phyloP scores from a whole-genome alignment of 2,797 vertebrate genomes.

The Scleropages formosus region DNA sequence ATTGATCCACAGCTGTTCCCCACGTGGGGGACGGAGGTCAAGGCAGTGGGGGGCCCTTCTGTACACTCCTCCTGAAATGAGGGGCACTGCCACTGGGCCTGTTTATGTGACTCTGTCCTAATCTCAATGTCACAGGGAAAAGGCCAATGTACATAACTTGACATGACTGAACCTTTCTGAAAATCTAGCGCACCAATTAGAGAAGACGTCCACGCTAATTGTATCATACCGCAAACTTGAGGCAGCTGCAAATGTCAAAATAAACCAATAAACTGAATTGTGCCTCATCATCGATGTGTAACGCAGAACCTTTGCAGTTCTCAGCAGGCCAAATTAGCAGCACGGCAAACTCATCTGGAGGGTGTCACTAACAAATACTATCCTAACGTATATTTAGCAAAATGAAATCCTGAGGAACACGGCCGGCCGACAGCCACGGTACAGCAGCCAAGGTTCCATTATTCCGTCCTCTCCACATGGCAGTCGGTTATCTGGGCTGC shows the following conservation, averaged over 20 bases:
- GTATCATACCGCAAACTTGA: too few relatives aligned
- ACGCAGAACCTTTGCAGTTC: background rate
- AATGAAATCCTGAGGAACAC: background rate
- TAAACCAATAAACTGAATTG: too few relatives aligned
- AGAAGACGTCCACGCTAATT: too few relatives aligned
- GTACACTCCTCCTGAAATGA: background rate
- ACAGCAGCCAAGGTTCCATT: background rate
- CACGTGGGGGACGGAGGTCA: slow-evolving; percentile 26
- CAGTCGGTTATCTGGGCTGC: slow-evolving; percentile 24
- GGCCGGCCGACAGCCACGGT: slow-evolving; percentile 5
- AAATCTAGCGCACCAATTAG: too few relatives aligned
- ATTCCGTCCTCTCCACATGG: background rate
- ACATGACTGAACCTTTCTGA: too few relatives aligned
- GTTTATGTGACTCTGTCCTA: background rate
- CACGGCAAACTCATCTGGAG: background rate
- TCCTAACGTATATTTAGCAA: slow-evolving; percentile 11
- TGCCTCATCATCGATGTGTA: too few relatives aligned
- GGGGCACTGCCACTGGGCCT: background rate
- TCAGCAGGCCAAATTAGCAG: background rate
- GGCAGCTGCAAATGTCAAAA: too few relatives aligned
- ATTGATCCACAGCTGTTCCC: slow-evolving; percentile 48
- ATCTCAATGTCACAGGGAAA: background rate
- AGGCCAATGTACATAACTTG: too few relatives aligned
- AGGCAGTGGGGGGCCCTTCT: slow-evolving; percentile 3
- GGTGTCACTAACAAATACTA: slow-evolving; percentile 6